Evolutionary conservation across 2,797 vertebrate species (phyloP).

Genomic region (Sorex maritimensis): DNA sequence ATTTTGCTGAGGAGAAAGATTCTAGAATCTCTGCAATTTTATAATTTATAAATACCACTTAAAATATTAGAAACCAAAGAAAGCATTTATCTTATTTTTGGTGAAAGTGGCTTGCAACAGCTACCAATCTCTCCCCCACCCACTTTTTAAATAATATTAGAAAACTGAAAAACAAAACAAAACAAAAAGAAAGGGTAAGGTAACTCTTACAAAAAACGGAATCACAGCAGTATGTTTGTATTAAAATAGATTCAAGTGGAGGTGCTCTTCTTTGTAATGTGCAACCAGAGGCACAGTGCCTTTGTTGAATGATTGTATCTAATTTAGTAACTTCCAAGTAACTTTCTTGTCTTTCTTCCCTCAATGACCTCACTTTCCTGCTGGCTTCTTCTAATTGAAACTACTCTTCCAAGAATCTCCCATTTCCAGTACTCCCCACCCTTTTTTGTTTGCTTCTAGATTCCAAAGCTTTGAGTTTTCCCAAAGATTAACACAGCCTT

Average conservation of each 20-base stretch:
- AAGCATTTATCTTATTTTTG: neutral
- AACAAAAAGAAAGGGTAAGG: neutral
- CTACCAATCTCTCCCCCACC: neutral
- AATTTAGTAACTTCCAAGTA: conserved; percentile 23
- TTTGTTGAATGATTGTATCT: conserved; percentile 47
- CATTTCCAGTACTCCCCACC: conserved; percentile 65
- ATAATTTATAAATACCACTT: neutral
- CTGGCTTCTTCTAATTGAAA: conserved; percentile 39
- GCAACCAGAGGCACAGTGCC: conserved; percentile 31
- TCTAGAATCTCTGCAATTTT: neutral
- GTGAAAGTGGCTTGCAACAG: neutral
- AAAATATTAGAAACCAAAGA: conserved; percentile 48
- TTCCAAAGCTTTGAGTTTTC: conserved; percentile 73
- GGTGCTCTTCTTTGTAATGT: neutral
- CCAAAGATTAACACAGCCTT: conserved; percentile 61
- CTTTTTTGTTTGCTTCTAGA: conserved; percentile 60
- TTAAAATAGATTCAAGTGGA: neutral
- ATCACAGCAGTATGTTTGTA: neutral
- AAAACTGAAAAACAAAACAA: too few species aligned
- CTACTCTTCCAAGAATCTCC: conserved; percentile 40
- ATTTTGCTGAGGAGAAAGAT: neutral
- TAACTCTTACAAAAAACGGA: neutral
- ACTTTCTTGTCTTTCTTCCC: conserved; percentile 56
- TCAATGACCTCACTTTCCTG: conserved; percentile 65
- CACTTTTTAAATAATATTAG: too few species aligned